Evolutionary conservation across 1,140 invertebrate genomes (phyloP).

Genomic region (Diuraphis noxia): DNA sequence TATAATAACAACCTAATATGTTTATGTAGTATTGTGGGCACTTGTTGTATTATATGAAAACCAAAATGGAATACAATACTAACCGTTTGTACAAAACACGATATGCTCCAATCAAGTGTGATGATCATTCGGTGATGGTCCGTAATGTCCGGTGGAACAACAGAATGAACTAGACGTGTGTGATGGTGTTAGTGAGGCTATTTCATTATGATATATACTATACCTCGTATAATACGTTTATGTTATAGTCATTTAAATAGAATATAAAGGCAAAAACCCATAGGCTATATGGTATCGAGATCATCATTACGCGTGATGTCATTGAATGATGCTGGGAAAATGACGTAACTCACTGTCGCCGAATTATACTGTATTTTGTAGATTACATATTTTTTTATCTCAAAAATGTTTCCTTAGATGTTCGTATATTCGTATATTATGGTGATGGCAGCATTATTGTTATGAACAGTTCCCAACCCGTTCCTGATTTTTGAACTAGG

Average conservation of each 20-base stretch:
- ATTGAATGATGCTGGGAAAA: neutral
- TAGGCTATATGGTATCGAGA: neutral
- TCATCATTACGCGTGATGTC: neutral
- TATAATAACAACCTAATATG: neutral
- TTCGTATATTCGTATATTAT: neutral
- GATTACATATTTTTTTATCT: neutral
- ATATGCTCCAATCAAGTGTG: neutral
- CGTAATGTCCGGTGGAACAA: neutral
- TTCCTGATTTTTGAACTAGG: no score
- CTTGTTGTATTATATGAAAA: neutral
- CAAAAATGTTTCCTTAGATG: neutral
- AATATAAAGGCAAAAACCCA: no score
- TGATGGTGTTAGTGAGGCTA: neutral
- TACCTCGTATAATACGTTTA: neutral
- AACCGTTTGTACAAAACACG: neutral
- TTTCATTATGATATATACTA: neutral
- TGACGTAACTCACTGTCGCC: neutral
- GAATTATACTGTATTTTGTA: neutral
- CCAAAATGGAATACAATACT: neutral
- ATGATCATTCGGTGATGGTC: neutral
- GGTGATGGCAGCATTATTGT: no score
- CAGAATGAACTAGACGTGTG: neutral
- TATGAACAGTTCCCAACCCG: no score
- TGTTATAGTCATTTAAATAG: neutral
- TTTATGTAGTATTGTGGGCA: neutral